Evolutionary conservation across 2,888 invertebrate genomes (phyloP), one percentile per base, ranked within the genome.

Genomic region (Tiliacea aurago): DNA sequence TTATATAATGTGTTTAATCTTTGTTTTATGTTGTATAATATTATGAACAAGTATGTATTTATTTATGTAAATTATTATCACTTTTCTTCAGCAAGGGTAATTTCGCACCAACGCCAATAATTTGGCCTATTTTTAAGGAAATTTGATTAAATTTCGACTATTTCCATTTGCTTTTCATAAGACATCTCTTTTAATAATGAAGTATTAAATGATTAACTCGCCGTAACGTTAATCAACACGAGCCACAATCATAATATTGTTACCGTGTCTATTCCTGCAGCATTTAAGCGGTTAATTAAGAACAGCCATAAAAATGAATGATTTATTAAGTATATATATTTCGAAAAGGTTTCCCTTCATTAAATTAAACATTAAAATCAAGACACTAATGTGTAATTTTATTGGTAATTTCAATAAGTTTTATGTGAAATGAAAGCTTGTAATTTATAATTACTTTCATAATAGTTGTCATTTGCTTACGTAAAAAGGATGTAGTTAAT

Each of bases 41-140:
- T 53, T 82, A 61, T 68, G 23, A 71, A 47, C 13, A 45, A 11
- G 5, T 80, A 62, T 73, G n/a, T 76, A 64, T 76, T 59, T 69
- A 73, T 66, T 20, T 68, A 6, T 76, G 13, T 74, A 45, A 69
- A 41, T 58, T 18, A 4, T 53, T 4, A 2, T 13, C 56, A 15
- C 13, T 33, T 61, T 65, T 47, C 1, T 56, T n/a, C n/a, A 53
- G 18, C 5, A 11, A 13, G 5, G 45, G 5, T 6, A 4, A 11
- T 20, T 45, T 11, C 4, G 11, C 0, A 45, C 18, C 13, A 18
- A 55, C 28, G 3, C 15, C 15, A 28, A 55, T 55, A 53, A 13
- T 28, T 28, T 55, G 15, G 45, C 2, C 28, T 2, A 18, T 62
- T 45, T 28, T 28, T 11, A 45, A 45, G 43, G 11, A 20, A 28